Conservation (phyloP, 2,113 vertebrate genomes). For the Pongo pygmaeus region DNA sequence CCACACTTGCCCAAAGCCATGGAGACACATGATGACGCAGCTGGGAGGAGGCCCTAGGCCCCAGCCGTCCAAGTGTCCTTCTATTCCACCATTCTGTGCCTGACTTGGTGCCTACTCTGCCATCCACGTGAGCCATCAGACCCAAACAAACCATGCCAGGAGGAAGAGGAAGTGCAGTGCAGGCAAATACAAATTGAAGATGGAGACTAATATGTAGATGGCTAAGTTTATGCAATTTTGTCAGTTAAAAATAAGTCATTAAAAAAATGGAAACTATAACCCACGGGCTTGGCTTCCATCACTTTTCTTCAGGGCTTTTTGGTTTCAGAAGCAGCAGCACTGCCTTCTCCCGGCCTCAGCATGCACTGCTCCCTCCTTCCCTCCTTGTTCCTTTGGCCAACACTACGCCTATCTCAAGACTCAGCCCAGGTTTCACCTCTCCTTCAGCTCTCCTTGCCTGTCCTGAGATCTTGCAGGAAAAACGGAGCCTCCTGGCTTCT, state of each 20-base stretch:
- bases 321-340: background rate
- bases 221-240: background rate
- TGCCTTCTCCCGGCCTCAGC: background rate
- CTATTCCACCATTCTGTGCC: fast-evolving
- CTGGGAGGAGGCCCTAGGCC: background rate
- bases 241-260: background rate
- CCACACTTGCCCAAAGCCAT: too few species aligned
- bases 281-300: fast-evolving
- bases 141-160: background rate
- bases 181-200: background rate
- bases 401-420: background rate
- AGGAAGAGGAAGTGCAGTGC: background rate
- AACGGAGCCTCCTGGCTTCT: background rate
- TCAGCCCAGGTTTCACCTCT: background rate
- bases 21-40: fast-evolving
- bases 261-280: background rate
- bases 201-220: background rate
- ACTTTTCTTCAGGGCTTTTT: background rate
- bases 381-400: background rate
- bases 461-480: background rate
- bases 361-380: background rate
- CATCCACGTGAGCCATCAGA: fast-evolving
- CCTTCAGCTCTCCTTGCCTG: background rate
- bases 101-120: fast-evolving
- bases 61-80: background rate